Base-by-base conservation (phyloP, 1,140 invertebrate genomes). In the Littorina saxatilis region DNA sequence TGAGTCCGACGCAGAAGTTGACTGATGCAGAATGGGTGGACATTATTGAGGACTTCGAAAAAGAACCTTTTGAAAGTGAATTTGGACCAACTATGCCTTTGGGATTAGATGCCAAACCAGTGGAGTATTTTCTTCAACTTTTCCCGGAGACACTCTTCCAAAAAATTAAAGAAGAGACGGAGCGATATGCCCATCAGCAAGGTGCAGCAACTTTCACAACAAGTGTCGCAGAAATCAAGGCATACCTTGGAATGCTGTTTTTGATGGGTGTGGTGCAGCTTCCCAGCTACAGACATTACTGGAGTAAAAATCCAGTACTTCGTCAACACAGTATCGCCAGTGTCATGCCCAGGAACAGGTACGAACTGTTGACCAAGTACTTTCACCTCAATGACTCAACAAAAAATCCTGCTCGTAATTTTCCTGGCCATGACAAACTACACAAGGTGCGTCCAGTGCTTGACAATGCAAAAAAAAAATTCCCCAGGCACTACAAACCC, bases 401-500 rank as follows among this genome's bases (percentile, higher is more conserved):
- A 23, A 11, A 9, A 9, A 40, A 75, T 2, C 40, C 73, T 20
- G 27, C 40, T 23, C 2, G 39, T 4, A 75, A 29, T 39, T n/a
- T 63, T 27, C 77, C 77, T 29, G 74, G 40, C 11, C 43, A 79
- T 77, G 61, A 83, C 29, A 76, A 43, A 40, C 73, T 58, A 0
- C 52, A 32, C 73, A 81, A 83, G 61, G 79, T 81, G 29, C 15
- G 73, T 32, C 72, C 63, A 13, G 37, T 81, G 32, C 40, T 81
- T n/a, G 52, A 83, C 29, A 43, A 32, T 20, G 29, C 81, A 20
- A 58, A 83, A 11, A n/a, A 39, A 50, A 32, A 52, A 23, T 83
- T 43, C 47, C 70, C 80, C 23, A 7, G 47, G 7, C 52, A 75
- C n/a, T 85, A 73, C 29, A 85, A 93, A 93, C n/a, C n/a, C n/a